Evolutionary conservation across 2,888 invertebrate genomes (phyloP), one percentile per base, ranked within the genome.

Genomic region (Oxytorus armatus): DNA sequence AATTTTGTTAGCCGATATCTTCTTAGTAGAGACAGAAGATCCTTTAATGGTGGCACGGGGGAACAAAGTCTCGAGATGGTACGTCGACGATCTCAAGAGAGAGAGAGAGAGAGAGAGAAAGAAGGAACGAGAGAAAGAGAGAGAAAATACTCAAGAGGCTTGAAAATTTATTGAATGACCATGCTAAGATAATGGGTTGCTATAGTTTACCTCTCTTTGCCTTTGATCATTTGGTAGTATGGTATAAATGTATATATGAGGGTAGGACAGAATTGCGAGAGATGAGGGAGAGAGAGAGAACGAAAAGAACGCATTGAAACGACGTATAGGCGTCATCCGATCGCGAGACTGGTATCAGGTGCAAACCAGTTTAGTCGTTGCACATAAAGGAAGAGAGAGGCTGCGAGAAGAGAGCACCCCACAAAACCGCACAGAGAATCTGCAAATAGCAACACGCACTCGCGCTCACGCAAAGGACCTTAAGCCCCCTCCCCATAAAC

Each of bases 261-360:
- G 49, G 39, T 39, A 61, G 53, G 16, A 11, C 29, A 21, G 29
- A 42, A 47, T 36, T 8, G 2, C 14, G 8, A 16, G 68, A 11
- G 53, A 73, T 57, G 59, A 66, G 42, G 66, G 29, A 81, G 75
- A 69, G 47, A 68, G 53, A 51, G 51, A 75, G 49, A 57, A 18
- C 42, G 69, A 73, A 42, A 78, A 66, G 68, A 44, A 79, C 83
- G 89, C 89, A 90, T 89, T 89, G 89, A 90, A 89, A 90, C 63
- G 80, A 77, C 69, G 77, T 77, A 77, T 68, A 77, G 88, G 89
- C 91, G 90, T 91, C 91, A 91, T 90, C 89, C 88, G 90, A 91
- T 91, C 90, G 86, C 87, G 84, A 86, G 85, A 83, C 84, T 82
- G 88, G 91, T 90, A 90, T 91, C 91, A 91, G 90, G 91, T 91